Evolutionary conservation across 2,888 invertebrate genomes (phyloP).

Genomic region (Alcis repandata): DNA sequence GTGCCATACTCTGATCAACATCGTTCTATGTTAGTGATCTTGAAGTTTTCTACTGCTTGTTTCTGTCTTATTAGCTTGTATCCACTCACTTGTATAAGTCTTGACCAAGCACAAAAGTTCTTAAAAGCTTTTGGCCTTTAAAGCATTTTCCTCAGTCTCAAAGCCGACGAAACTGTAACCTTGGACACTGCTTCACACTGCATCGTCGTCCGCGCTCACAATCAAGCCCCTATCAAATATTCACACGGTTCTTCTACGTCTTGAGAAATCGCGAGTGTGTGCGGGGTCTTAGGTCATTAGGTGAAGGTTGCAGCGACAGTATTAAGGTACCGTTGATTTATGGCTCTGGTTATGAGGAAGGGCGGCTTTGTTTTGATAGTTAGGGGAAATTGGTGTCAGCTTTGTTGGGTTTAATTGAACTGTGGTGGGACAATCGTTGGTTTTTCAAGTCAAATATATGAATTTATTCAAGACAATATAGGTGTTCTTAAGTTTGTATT

Average conservation of each 20-base stretch:
- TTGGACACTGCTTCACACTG: constrained; percentile 18
- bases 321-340: constrained; percentile 37
- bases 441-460: neutral
- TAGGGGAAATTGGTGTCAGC: constrained; percentile 5
- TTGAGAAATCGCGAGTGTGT: constrained; percentile 36
- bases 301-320: constrained; percentile 37
- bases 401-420: constrained; percentile 25
- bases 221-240: constrained; percentile 38
- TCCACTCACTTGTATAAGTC: too few relatives aligned
- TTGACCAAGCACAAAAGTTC: too few relatives aligned
- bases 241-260: constrained; percentile 35
- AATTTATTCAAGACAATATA: too few relatives aligned
- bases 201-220: constrained; percentile 23
- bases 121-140: too few relatives aligned
- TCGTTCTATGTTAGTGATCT: too few relatives aligned
- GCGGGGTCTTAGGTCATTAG: constrained; percentile 33
- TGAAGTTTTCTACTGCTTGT: too few relatives aligned
- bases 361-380: constrained; percentile 28
- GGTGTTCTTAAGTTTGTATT: too few relatives aligned
- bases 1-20: too few relatives aligned
- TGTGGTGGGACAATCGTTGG: neutral
- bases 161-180: constrained; percentile 6
- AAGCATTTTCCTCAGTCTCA: neutral
- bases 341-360: constrained; percentile 32
- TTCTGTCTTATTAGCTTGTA: too few relatives aligned